Evolutionary conservation across 2,888 invertebrate species (phyloP), one percentile per base, ranked within the genome.

Genomic region (Acronicta leporina): DNA sequence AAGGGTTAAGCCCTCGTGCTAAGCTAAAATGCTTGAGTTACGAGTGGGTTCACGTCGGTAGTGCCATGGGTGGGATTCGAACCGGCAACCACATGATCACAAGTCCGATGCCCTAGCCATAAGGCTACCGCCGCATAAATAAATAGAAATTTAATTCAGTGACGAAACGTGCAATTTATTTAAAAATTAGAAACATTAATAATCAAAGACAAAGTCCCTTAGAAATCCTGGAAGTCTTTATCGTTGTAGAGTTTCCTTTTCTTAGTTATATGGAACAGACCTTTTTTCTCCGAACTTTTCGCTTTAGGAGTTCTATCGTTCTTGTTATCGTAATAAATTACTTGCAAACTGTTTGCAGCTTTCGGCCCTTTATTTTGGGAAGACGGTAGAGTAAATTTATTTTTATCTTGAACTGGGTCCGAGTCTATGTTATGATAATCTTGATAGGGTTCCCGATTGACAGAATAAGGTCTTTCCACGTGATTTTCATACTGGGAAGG

Each of bases 171-270:
- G 72, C 72, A 56, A 16, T 73, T 63, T 72, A 72, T 64, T 55
- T 33, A 8, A 47, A 15, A 45, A 30, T 27, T 13, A 15, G 15
- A 53, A 46, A 20, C 20, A n/a, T 20, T 20, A 20, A 20, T 20
- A 2, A 20, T n/a, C n/a, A 20, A 20, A 20, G 4, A 20, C 20
- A 20, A 4, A 20, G 6, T 48, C 27, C 35, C 50, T 51, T 87
- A 92, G 74, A 88, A 87, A 76, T 92, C 89, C 73, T 89, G 86
- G 70, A 90, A 91, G 56, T 92, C 91, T 75, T 92, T 92, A 13
- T 90, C 91, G 59, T 83, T 92, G 65, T 90, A 94, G 5, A 94
- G 83, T 77, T 94, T 94, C 66, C 94, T 86, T 73, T 92, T 94
- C 79, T 94, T 94, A 2, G 87, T 86, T 46, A 93, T 92, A 61